Evolutionary conservation across 2,888 invertebrate species (phyloP).

Genomic region (Elegia similella): DNA sequence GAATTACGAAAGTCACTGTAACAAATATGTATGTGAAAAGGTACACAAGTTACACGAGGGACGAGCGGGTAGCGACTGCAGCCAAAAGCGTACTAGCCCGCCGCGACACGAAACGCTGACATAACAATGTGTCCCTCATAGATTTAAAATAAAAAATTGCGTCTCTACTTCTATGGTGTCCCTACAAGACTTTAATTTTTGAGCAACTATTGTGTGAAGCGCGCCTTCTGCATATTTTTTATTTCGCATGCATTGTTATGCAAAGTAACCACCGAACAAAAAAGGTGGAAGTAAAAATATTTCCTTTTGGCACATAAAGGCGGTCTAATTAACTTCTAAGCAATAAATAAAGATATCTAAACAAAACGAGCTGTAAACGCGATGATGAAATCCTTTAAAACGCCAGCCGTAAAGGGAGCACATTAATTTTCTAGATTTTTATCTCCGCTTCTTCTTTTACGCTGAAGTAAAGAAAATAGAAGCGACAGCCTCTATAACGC

Average conservation of each 20-base stretch:
- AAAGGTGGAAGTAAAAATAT: background rate
- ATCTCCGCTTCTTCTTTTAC: conserved; percentile 5
- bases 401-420: background rate
- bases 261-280: conserved; percentile 2
- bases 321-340: background rate
- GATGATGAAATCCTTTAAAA: conserved; percentile 16
- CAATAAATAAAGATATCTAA: conserved; percentile 5
- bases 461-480: background rate
- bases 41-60: too few species aligned
- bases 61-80: too few species aligned
- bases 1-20: too few species aligned
- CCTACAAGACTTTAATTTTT: too few species aligned
- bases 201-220: too few species aligned
- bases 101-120: too few species aligned
- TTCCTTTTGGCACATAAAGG: background rate
- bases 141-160: too few species aligned
- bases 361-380: conserved; percentile 11
- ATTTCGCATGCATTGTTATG: background rate
- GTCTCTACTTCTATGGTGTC: too few species aligned
- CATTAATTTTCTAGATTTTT: conserved; percentile 17
- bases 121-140: too few species aligned
- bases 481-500: background rate
- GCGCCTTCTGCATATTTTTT: background rate
- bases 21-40: too few species aligned
- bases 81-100: too few species aligned